Base-by-base conservation (phyloP, 92 coral and sea anemone species). In the Phenganax marumi region DNA sequence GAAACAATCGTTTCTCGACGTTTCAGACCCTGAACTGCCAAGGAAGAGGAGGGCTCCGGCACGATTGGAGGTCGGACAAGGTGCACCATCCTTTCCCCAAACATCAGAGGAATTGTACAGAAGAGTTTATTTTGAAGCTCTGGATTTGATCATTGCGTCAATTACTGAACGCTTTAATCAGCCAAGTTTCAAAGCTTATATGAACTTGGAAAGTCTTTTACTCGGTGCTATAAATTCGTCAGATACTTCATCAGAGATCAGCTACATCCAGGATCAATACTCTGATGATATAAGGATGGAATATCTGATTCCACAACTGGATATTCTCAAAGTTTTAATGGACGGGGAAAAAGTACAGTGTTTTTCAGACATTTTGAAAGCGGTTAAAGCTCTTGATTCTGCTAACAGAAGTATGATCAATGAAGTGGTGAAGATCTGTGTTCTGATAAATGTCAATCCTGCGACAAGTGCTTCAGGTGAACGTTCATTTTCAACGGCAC, bases 91-190 rank as follows among this genome's bases (percentile, higher is more conserved):
- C 22, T 81, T 66, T 63, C 89, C 93, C 63, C 73, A 84, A 86
- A 75, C 93, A 70, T 53, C 93, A 61, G 89, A 90, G 57, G 85
- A 81, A 82, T 56, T 85, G 58, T 90, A 87, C 70, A 65, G 89
- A 74, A 79, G 71, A 68, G 24, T 77, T n/a, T 90, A 90, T 86
- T 90, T 75, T 77, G 90, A 90, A 86, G 93, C 84, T 33, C 90
- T 90, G 76, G 93, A 90, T 64, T 68, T 90, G 64, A 84, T 90
- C 8, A 62, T 76, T 52, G 87, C 86, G 63, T 84, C 92, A 22
- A 84, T 87, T 62, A 79, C 62, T 60, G 91, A 87, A 58, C 71
- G 90, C 50, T 73, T 88, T 68, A 52, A 84, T 48, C 91, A 88
- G 75, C 89, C 91, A 24, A 78, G 89, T 70, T 81, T 85, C 82